These are phyloP conservation scores for Brachyrhaphis roseni DNA, from an alignment of 2,797 vertebrate genomes.

Conservation along the genomic window DNA sequence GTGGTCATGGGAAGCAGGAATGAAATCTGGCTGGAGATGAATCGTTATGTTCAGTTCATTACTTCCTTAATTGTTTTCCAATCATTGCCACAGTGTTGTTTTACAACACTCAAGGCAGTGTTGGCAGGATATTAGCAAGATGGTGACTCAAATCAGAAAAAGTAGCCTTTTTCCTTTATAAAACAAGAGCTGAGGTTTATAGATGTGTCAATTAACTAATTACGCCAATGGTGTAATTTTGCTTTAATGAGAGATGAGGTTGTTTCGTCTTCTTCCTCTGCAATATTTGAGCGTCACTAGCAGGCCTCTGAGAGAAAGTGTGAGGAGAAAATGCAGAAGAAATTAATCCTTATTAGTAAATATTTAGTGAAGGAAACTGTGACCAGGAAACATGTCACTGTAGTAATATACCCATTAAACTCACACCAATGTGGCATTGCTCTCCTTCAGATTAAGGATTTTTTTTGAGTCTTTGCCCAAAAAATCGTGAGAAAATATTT, in stretches of 20 bases:
- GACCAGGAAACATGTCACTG: neutral
- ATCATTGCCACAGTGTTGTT: slow-evolving; percentile 37
- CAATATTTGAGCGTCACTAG: neutral
- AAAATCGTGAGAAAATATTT: neutral
- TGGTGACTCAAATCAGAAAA: slow-evolving; percentile 36
- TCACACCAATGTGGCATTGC: neutral
- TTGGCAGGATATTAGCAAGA: slow-evolving; percentile 64
- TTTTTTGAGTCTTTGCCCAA: neutral
- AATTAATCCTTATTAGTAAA: neutral
- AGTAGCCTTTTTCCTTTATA: slow-evolving; percentile 8
- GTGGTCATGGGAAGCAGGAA: slow-evolving; percentile 44
- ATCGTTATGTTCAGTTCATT: slow-evolving; percentile 53
- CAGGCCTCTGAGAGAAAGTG: neutral
- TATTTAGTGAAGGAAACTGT: neutral
- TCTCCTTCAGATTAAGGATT: neutral
- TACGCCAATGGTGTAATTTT: neutral
- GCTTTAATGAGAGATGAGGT: slow-evolving; percentile 18
- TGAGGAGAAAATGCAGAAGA: neutral
- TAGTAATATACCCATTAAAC: neutral
- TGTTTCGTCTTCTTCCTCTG: neutral
- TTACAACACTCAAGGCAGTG: slow-evolving; percentile 45
- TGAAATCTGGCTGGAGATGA: slow-evolving; percentile 52
- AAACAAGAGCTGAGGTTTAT: slow-evolving; percentile 2
- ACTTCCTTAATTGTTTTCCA: slow-evolving; percentile 60
- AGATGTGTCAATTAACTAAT: slow-evolving; percentile 11